A percentile compares a stretch with the other conserved stretches of the same genome.
Evolutionary conservation across 2,113 vertebrate genomes (phyloP).

Genomic region (Pao palembangensis): DNA sequence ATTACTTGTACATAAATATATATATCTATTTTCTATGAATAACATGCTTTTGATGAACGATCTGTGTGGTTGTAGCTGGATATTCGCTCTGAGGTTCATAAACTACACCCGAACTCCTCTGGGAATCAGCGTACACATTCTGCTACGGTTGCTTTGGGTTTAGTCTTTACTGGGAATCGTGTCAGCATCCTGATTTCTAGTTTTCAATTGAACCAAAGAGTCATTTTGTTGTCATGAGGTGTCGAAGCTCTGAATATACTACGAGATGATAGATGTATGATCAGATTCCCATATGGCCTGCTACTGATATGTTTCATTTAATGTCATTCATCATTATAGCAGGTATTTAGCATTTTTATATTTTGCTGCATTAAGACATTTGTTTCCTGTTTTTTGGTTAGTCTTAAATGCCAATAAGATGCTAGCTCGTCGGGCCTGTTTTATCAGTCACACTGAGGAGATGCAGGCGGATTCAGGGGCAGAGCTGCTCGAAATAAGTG

Average conservation of each 20-base stretch:
- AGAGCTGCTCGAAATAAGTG: neutral
- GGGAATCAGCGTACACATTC: constrained; percentile 15
- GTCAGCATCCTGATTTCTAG: constrained; percentile 20
- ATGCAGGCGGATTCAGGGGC: neutral
- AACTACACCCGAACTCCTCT: constrained; percentile 8
- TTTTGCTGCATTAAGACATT: neutral
- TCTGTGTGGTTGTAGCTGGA: constrained; percentile 45
- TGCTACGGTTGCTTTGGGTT: constrained; percentile 24
- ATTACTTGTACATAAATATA: constrained; percentile 46
- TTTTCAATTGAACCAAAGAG: constrained; percentile 71
- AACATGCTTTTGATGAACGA: constrained; percentile 51
- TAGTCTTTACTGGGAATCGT: constrained; percentile 7
- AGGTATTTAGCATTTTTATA: neutral
- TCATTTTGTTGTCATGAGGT: constrained; percentile 28
- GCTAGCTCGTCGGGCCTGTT: neutral
- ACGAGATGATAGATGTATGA: constrained; percentile 11
- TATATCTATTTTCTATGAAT: constrained; percentile 60
- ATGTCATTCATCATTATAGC: constrained; percentile 6
- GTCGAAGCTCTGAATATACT: constrained; percentile 22
- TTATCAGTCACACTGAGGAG: neutral
- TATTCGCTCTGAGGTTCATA: neutral
- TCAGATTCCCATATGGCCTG: constrained; percentile 22
- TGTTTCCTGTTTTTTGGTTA: neutral
- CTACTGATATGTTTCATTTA: constrained; percentile 1
- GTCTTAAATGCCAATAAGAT: constrained; percentile 40